These are phyloP conservation scores for Arenicola marina DNA, from an alignment of 2,888 invertebrate species.

Conservation along the genomic window DNA sequence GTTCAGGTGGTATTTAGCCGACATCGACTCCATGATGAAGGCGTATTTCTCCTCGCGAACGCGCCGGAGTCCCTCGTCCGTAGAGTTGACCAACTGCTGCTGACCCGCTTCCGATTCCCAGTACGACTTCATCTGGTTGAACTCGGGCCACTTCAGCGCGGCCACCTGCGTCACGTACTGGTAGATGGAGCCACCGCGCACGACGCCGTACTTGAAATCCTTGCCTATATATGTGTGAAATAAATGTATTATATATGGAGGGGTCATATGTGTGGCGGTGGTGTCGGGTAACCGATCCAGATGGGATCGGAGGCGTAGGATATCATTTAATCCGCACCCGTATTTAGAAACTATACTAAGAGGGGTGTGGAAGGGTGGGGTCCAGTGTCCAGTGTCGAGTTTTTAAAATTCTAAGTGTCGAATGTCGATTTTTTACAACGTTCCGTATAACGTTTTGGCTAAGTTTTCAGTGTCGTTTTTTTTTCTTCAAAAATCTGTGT, in stretches of 20 bases:
- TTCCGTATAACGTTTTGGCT: too few relatives aligned
- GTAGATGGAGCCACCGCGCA: not conserved
- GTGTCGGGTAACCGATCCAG: too few relatives aligned
- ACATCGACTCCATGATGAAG: constrained; percentile 28
- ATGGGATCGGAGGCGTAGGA: not conserved
- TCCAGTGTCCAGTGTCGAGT: too few relatives aligned
- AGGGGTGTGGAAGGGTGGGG: too few relatives aligned
- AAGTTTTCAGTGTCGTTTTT: too few relatives aligned
- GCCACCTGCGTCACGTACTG: constrained; percentile 14
- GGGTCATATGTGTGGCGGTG: too few relatives aligned
- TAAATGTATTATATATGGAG: not conserved
- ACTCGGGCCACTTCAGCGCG: constrained; percentile 3
- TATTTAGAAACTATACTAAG: not conserved
- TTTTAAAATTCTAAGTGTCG: too few relatives aligned
- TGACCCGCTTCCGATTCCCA: constrained; percentile 12
- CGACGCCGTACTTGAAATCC: constrained; percentile 1
- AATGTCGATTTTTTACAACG: too few relatives aligned
- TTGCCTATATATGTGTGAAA: not conserved
- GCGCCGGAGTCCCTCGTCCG: not conserved
- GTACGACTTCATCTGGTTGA: constrained; percentile 16
- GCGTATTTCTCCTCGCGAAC: constrained; percentile 21
- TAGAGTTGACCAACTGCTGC: constrained; percentile 1
- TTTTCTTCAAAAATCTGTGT: too few relatives aligned
- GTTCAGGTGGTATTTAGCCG: constrained; percentile 21
- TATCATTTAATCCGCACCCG: not conserved